Conservation (phyloP, 2,113 vertebrate genomes). For the Cettia cetti region DNA sequence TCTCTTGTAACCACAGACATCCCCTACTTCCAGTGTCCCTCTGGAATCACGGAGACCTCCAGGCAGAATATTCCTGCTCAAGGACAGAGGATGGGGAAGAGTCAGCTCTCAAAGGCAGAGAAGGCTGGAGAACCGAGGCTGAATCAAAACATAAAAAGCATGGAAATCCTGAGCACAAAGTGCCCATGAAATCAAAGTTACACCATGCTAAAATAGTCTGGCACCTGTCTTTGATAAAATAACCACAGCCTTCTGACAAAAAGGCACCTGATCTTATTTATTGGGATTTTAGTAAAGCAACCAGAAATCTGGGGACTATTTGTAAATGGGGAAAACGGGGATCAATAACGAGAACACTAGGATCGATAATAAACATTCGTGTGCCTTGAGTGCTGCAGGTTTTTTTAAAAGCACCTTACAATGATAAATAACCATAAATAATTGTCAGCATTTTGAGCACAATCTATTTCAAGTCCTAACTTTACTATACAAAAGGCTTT, state of each 20-base stretch:
- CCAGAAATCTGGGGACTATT: not conserved
- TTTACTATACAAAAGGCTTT: not conserved
- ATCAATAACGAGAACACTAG: fast-evolving
- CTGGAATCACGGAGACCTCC: fast-evolving
- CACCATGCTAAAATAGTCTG: not conserved
- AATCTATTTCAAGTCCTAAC: not conserved
- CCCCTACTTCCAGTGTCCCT: not conserved
- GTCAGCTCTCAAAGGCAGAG: not conserved
- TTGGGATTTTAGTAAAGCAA: not conserved
- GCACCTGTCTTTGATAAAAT: not conserved
- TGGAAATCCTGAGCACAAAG: not conserved
- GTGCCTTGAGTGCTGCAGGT: not conserved
- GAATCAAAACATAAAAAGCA: not conserved
- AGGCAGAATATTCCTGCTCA: not conserved
- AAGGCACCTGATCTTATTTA: not conserved
- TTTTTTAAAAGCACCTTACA: not conserved
- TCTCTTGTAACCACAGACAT: not conserved
- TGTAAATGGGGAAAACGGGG: not conserved
- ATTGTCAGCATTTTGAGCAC: not conserved
- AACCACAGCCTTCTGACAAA: not conserved
- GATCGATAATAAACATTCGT: not conserved
- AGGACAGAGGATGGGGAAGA: not conserved
- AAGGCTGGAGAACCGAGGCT: not conserved
- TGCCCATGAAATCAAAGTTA: not conserved
- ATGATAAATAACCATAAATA: constrained; percentile 13